Conservation (phyloP, 2,888 invertebrate genomes). For the Xanthorhoe spadicearia region DNA sequence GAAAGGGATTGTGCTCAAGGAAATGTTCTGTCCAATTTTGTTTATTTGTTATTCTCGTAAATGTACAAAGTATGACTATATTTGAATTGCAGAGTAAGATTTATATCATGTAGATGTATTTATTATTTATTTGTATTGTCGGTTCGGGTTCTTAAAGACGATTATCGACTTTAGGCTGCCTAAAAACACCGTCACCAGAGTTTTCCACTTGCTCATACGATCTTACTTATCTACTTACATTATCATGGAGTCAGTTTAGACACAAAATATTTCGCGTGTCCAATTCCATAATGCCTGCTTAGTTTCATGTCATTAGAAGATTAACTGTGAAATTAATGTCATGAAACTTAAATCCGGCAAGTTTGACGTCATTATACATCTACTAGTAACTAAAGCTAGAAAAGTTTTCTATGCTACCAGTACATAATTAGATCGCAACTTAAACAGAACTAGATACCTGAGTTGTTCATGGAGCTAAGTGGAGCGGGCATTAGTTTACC, state of each 20-base stretch:
- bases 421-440: constrained; percentile 24
- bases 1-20: constrained; percentile 46
- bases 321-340: not conserved
- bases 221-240: no score
- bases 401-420: constrained; percentile 13
- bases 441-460: constrained; percentile 18
- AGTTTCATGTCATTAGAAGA: not conserved
- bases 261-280: not conserved
- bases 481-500: constrained; percentile 25
- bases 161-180: no score
- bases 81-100: not conserved
- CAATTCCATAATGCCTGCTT: not conserved
- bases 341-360: not conserved
- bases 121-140: no score
- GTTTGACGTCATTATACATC: constrained; percentile 1
- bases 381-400: constrained; percentile 6
- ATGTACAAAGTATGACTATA: not conserved
- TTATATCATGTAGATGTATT: not conserved
- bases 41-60: constrained; percentile 26
- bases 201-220: no score
- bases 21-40: constrained; percentile 34
- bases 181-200: no score
- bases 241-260: not conserved
- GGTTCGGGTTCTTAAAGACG: no score
- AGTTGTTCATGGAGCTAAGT: constrained; percentile 22